Evolutionary conservation across 1,140 invertebrate species (phyloP).

Genomic region (Aphaenogaster rudis): DNA sequence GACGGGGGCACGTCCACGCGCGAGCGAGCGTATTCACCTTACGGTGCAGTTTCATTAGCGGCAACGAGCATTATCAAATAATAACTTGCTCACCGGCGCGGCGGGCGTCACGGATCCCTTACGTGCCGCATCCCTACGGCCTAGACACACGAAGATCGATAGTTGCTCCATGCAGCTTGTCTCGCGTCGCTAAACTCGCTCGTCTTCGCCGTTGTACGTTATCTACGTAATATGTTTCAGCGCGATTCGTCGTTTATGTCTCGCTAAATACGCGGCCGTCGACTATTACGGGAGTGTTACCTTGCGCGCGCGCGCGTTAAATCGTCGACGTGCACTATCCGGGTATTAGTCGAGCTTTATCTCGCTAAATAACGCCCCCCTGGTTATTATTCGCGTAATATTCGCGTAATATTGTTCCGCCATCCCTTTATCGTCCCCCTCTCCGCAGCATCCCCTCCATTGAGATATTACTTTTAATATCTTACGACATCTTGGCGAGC

Average conservation of each 20-base stretch:
- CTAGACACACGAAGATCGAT: conserved; percentile 56
- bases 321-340: conserved; percentile 30
- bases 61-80: conserved; percentile 73
- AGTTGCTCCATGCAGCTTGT: conserved; percentile 7
- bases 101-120: conserved; percentile 46
- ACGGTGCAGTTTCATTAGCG: conserved; percentile 68
- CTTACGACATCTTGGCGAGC: conserved; percentile 19
- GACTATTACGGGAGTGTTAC: conserved; percentile 44
- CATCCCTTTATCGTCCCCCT: not conserved
- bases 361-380: conserved; percentile 46
- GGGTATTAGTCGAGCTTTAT: conserved; percentile 55
- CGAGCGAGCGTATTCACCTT: conserved; percentile 25
- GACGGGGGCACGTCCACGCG: conserved; percentile 22
- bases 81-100: conserved; percentile 59
- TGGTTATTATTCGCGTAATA: conserved; percentile 44
- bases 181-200: conserved; percentile 31
- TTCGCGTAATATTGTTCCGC: conserved; percentile 14
- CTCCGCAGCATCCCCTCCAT: not conserved
- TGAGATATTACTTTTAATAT: conserved; percentile 50
- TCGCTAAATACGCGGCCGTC: conserved; percentile 48
- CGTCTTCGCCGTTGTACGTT: not conserved
- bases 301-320: conserved; percentile 14
- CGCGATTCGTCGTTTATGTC: conserved; percentile 45
- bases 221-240: not conserved
- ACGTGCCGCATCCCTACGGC: conserved; percentile 36